Evolutionary conservation across 2,113 vertebrate species (phyloP).

Genomic region (Silurus meridionalis): DNA sequence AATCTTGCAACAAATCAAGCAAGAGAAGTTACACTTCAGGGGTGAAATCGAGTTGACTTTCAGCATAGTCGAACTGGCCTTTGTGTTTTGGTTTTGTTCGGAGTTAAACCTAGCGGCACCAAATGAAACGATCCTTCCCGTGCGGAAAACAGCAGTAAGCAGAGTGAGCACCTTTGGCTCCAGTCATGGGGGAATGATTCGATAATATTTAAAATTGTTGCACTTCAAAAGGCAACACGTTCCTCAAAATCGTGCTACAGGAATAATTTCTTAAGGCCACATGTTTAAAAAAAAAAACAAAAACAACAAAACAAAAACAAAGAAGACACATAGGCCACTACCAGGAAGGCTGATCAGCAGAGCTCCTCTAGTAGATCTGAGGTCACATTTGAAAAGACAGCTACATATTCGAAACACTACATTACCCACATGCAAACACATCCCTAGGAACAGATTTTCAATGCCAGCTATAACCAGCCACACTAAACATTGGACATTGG

Average conservation of each 20-base stretch:
- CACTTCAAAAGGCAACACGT: slow-evolving; percentile 62
- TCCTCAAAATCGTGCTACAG: slow-evolving; percentile 47
- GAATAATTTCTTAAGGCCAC: slow-evolving; percentile 65
- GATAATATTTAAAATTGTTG: slow-evolving; percentile 21
- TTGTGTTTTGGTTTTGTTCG: slow-evolving; percentile 44
- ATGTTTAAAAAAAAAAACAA: slow-evolving; percentile 37
- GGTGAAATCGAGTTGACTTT: not conserved
- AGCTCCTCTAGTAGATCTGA: slow-evolving; percentile 33
- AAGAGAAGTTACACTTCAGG: not conserved
- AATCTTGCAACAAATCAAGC: slow-evolving; percentile 15
- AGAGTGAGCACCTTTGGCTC: slow-evolving; percentile 26
- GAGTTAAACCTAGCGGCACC: slow-evolving; percentile 44
- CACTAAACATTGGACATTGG: not conserved
- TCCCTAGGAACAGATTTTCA: not conserved
- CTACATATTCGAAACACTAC: slow-evolving; percentile 17
- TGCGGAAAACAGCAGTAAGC: not conserved
- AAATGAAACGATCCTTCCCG: slow-evolving; percentile 13
- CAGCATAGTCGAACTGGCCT: slow-evolving; percentile 34
- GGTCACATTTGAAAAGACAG: slow-evolving; percentile 36
- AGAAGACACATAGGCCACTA: slow-evolving; percentile 34
- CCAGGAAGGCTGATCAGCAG: slow-evolving; percentile 45
- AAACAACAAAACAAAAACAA: not conserved
- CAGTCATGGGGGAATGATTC: slow-evolving; percentile 25
- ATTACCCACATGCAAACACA: slow-evolving; percentile 8
- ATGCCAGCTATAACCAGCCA: not conserved